phyloP scores from a whole-genome alignment of 2,113 vertebrate genomes.

The Capreolus pygargus region DNA sequence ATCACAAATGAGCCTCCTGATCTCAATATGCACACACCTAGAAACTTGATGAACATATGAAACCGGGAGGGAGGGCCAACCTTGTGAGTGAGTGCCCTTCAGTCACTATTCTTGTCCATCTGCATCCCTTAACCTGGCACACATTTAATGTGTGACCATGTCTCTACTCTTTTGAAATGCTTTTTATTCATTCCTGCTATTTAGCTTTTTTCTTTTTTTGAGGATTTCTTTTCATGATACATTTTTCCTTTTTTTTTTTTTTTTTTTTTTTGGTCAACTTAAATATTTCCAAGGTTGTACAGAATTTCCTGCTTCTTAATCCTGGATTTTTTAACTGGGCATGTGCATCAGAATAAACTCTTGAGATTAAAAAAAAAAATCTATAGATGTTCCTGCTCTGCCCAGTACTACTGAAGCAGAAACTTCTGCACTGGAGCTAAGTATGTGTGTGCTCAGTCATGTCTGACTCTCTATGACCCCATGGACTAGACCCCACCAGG shows the following conservation, averaged over 20 bases:
- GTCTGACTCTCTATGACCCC: not conserved
- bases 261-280: not conserved
- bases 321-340: not conserved
- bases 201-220: not conserved
- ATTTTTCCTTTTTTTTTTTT: not conserved
- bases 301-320: not conserved
- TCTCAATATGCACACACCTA: not conserved
- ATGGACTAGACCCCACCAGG: not conserved
- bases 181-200: not conserved
- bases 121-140: not conserved
- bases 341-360: not conserved
- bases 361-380: not conserved
- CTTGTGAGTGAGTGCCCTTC: not conserved
- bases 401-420: not conserved
- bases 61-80: not conserved
- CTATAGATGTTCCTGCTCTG: not conserved
- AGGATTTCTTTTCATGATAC: not conserved
- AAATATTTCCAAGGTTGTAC: not conserved
- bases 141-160: fast-evolving
- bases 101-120: not conserved
- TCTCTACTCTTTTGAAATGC: not conserved
- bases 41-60: not conserved
- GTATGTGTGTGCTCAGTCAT: not conserved
- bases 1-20: not conserved
- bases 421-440: not conserved